These are phyloP conservation scores for Hyperopisus bebe DNA, from an alignment of 2,113 vertebrate species.

Conservation along the genomic window DNA sequence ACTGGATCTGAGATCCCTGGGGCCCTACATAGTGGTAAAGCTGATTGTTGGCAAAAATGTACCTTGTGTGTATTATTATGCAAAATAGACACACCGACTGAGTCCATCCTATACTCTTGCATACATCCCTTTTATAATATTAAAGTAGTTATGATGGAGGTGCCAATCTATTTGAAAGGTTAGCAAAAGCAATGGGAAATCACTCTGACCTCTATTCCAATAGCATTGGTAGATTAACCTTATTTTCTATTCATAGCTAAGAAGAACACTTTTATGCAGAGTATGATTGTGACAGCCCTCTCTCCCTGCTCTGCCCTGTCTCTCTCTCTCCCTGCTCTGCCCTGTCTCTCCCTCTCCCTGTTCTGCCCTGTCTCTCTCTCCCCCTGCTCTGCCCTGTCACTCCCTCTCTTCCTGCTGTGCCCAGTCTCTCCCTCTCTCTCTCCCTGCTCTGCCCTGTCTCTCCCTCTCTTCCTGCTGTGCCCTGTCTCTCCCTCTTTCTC, in stretches of 20 bases:
- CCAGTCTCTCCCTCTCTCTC: too few relatives aligned
- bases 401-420: too few relatives aligned
- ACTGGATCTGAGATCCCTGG: neutral
- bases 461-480: too few relatives aligned
- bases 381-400: too few relatives aligned
- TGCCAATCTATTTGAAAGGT: constrained; percentile 9
- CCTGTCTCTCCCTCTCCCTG: neutral
- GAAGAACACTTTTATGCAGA: neutral
- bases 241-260: constrained; percentile 10
- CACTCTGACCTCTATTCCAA: constrained; percentile 2
- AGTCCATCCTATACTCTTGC: neutral
- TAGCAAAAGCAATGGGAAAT: neutral
- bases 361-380: neutral
- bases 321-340: neutral
- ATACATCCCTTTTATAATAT: neutral
- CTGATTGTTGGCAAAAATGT: neutral
- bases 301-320: constrained; percentile 4
- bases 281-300: neutral
- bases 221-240: constrained; percentile 7
- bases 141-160: neutral
- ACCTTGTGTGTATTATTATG: neutral
- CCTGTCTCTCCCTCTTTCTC: too few relatives aligned
- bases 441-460: too few relatives aligned
- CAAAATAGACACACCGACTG: neutral
- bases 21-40: neutral